phyloP scores from a whole-genome alignment of 2,113 vertebrate species.

The Laticauda colubrina region DNA sequence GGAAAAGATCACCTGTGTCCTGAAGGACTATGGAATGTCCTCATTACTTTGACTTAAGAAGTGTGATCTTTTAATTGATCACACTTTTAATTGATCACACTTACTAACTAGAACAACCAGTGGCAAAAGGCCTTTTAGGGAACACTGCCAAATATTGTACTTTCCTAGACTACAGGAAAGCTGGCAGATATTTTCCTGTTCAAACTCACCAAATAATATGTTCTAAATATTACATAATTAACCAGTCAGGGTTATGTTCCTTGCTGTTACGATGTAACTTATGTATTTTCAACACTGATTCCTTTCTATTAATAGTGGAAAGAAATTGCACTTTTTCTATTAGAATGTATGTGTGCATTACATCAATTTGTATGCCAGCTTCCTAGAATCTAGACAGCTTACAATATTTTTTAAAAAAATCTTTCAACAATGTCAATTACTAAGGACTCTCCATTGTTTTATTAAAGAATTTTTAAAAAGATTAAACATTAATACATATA shows the following conservation, averaged over 20 bases:
- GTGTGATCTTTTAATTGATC: neutral
- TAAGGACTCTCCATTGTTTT: neutral
- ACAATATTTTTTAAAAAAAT: neutral
- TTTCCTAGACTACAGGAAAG: neutral
- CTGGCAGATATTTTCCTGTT: neutral
- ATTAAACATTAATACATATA: neutral
- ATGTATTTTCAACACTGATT: neutral
- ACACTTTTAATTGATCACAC: neutral
- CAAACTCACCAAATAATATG: neutral
- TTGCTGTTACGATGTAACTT: neutral
- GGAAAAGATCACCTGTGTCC: neutral
- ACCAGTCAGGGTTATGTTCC: neutral
- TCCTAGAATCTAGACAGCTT: neutral
- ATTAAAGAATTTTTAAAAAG: neutral
- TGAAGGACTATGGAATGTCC: neutral
- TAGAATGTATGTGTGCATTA: neutral
- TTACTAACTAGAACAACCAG: neutral
- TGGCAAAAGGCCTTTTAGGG: neutral
- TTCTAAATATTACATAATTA: neutral
- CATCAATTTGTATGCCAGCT: neutral
- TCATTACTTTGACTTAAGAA: neutral
- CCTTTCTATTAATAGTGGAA: constrained; percentile 8
- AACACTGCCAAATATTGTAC: neutral
- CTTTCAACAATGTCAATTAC: neutral
- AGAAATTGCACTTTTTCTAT: neutral